Evolutionary conservation across 2,113 vertebrate genomes (phyloP), one percentile per base, ranked within the genome.

Genomic region (Tenebrosternarchus preto): DNA sequence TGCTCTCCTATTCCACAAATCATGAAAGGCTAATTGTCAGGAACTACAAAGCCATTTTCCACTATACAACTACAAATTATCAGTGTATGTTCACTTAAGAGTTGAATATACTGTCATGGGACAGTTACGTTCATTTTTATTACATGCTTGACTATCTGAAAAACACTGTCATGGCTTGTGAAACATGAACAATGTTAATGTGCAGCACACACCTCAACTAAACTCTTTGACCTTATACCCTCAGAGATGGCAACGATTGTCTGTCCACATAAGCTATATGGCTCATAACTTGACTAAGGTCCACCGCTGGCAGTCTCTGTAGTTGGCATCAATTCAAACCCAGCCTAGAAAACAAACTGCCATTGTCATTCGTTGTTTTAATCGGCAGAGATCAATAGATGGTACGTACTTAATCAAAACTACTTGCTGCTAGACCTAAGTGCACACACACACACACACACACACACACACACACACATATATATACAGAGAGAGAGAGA

Each of bases 331-430:
- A 46, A 67, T 79, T 83, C 81, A 57, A 77, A 53, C 69, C 17
- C 57, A 68, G 29, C 88, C 63, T 0, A 15, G 50, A 74, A 80
- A 83, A 86, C 89, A 91, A 85, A 36, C 73, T 78, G 69, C 16
- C 8, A 70, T 85, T 87, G 75, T 74, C 80, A 88, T 69, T 61
- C 78, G 75, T 83, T 74, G 69, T 78, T 89, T 90, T 92, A 86
- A 90, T 90, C 86, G 87, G 61, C 64, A 17, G 50, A 87, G 77
- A 87, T 88, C 80, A 86, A 80, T 87, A 87, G 46, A 73, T 73
- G 33, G 39, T 11, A 61, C 80, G 66, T 86, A 73, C 87, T 90
- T 84, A 87, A 82, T 86, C 83, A 85, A 79, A 75, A 59, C 36
- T 66, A 17, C 31, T 77, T 11, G 4, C 63, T 29, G 15, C 20